Base-by-base conservation (phyloP, 2,888 invertebrate species). In the Coelopa pilipes region DNA sequence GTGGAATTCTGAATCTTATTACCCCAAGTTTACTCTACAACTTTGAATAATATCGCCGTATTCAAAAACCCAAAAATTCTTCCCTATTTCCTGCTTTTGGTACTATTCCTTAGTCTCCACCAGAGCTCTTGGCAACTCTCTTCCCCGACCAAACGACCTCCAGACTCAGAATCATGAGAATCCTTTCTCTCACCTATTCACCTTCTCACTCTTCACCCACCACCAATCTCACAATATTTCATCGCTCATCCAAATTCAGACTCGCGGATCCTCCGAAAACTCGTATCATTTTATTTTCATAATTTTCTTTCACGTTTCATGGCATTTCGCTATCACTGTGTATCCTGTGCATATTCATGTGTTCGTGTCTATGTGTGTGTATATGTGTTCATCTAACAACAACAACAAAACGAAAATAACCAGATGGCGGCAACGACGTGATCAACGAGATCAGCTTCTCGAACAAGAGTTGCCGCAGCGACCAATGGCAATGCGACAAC, bases 401-500 rank as follows among this genome's bases (percentile, higher is more conserved):
- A 55, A 67, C 19, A 17, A n/a, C 15, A 62, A 24, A 62, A 50
- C 50, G 12, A 59, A 59, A 24, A 13, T 19, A 1, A 59, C 34
- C 62, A 68, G 59, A 47, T 47, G 49, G 60, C 60, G 53, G 53
- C 34, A 34, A 34, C 34, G 19, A 69, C 19, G 47, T 45, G 75
- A 72, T 76, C 66, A 80, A 77, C 73, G 78, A 78, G 21, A 68
- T 76, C 59, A 71, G 60, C 21, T 70, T 70, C 13, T 70, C 70
- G 21, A 70, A 78, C 68, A 80, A 74, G 70, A 75, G 74, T 73
- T 87, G 87, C 77, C 80, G 72, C 60, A 12, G 74, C 49, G 73
- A 89, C 80, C 89, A 88, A 76, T 93, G 91, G 90, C 89, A 89
- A 83, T 93, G 93, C 87, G 88, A 89, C 81, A 90, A 90, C 86